A percentile compares a stretch with the other conserved stretches of the same genome.
These are phyloP conservation scores for Chelonus insularis DNA, from an alignment of 1,140 invertebrate genomes.

Conservation along the genomic window DNA sequence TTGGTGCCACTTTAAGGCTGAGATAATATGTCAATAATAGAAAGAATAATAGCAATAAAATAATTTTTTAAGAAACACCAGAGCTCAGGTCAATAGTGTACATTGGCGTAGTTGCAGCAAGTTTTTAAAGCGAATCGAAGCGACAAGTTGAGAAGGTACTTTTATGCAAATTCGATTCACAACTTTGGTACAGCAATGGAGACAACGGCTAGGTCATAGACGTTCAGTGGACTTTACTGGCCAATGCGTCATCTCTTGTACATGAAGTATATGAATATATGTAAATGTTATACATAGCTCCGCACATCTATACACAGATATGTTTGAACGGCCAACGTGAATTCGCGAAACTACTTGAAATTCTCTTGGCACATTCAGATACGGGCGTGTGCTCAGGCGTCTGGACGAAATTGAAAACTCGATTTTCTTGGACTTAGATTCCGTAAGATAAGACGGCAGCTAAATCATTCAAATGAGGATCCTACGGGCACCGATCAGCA, in stretches of 20 bases:
- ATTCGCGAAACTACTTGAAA: conserved; percentile 32
- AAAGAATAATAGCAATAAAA: not conserved
- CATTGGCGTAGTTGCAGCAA: conserved; percentile 4
- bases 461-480: conserved; percentile 35
- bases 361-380: conserved; percentile 26
- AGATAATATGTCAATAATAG: not conserved
- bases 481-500: not conserved
- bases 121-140: conserved; percentile 4
- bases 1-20: too few relatives aligned
- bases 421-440: conserved; percentile 38
- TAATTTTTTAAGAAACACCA: too few relatives aligned
- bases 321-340: conserved; percentile 14
- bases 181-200: conserved; percentile 33
- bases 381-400: not conserved
- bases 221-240: conserved; percentile 8
- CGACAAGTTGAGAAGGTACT: conserved; percentile 22
- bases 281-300: not conserved
- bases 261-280: conserved; percentile 8
- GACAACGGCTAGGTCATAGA: conserved; percentile 6
- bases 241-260: conserved; percentile 11
- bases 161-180: conserved; percentile 45
- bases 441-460: conserved; percentile 20
- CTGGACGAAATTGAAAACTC: conserved; percentile 46
- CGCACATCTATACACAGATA: not conserved
- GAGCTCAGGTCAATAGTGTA: not conserved